These are phyloP conservation scores for Promerops cafer DNA, from an alignment of 2,113 vertebrate species.

Conservation along the genomic window DNA sequence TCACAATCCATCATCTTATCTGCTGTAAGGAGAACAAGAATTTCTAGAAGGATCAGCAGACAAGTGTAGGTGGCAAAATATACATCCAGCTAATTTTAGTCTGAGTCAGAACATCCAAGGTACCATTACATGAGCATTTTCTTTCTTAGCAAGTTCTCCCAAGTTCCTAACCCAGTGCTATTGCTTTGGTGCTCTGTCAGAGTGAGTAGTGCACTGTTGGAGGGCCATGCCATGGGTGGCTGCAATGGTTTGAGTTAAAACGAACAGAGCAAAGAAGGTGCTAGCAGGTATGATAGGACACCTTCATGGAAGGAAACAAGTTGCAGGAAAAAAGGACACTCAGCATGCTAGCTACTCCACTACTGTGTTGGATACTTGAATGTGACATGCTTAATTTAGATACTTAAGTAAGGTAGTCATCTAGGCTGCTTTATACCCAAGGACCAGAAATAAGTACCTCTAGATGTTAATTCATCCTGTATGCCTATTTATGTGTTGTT, in stretches of 20 bases:
- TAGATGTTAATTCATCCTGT: background rate
- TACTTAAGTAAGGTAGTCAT: background rate
- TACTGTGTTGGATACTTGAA: background rate
- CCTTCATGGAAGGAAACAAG: fast-evolving
- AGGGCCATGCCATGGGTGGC: background rate
- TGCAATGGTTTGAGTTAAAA: background rate
- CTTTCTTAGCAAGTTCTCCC: background rate
- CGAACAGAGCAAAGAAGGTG: background rate
- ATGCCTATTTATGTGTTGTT: background rate
- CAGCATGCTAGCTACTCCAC: background rate
- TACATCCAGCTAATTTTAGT: background rate
- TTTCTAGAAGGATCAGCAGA: background rate
- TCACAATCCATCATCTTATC: background rate
- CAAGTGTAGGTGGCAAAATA: background rate
- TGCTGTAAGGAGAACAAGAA: background rate
- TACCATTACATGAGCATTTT: background rate
- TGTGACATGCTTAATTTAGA: background rate
- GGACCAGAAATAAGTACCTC: background rate
- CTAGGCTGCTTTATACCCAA: background rate
- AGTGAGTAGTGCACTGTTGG: background rate
- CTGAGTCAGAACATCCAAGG: background rate
- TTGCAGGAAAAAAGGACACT: background rate
- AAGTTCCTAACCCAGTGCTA: background rate
- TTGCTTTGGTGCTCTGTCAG: background rate
- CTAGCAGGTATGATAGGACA: background rate